These are phyloP conservation scores for Mythimna albipuncta DNA, from an alignment of 2,888 invertebrate genomes.

Conservation along the genomic window DNA sequence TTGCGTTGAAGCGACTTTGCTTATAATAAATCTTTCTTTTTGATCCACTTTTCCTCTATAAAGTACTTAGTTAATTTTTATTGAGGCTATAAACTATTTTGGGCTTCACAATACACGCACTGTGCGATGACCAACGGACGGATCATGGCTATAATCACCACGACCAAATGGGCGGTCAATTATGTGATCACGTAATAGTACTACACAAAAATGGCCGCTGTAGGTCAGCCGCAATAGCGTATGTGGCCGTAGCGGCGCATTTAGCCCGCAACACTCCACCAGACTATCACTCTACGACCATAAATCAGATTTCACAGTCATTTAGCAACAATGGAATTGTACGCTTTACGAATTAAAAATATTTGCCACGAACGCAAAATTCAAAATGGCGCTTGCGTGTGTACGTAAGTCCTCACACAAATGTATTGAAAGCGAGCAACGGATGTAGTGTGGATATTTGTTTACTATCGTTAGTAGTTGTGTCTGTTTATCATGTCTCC, in stretches of 20 bases:
- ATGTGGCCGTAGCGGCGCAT: slow-evolving; percentile 19
- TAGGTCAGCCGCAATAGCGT: slow-evolving; percentile 12
- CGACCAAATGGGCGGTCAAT: slow-evolving; percentile 17
- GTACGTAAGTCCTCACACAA: slow-evolving; percentile 31
- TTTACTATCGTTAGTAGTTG: slow-evolving; percentile 49
- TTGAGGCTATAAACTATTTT: slow-evolving; percentile 7
- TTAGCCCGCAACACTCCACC: slow-evolving; percentile 22
- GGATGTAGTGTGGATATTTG: slow-evolving; percentile 40
- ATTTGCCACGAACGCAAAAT: slow-evolving; percentile 37
- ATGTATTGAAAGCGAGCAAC: slow-evolving; percentile 53
- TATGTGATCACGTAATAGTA: slow-evolving; percentile 14
- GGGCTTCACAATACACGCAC: slow-evolving; percentile 12
- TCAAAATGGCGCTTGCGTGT: slow-evolving; percentile 16
- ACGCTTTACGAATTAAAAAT: slow-evolving; percentile 49
- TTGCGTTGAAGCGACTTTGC: slow-evolving; percentile 12
- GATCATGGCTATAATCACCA: slow-evolving; percentile 23
- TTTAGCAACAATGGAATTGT: slow-evolving; percentile 47
- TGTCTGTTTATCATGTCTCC: slow-evolving; percentile 50
- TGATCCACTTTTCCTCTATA: background rate
- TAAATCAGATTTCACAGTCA: slow-evolving; percentile 55
- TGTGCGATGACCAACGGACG: slow-evolving; percentile 27
- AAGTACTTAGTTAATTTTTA: background rate
- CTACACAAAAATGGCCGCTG: slow-evolving; percentile 42
- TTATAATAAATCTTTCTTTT: background rate
- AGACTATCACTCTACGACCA: slow-evolving; percentile 14